Evolutionary conservation across 1,140 invertebrate genomes (phyloP).

Genomic region (Habropoda laboriosa): DNA sequence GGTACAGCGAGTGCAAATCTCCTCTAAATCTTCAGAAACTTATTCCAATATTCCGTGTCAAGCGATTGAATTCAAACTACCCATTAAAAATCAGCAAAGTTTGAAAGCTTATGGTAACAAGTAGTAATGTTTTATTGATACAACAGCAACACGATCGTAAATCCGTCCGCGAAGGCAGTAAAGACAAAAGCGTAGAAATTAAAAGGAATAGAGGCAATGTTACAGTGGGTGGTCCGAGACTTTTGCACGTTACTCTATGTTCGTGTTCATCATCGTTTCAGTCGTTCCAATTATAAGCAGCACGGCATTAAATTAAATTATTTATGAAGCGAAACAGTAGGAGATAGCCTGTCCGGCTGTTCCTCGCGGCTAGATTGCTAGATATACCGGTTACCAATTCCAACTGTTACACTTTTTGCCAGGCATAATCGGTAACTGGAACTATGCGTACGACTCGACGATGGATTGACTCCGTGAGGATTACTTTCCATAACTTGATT

Average conservation of each 20-base stretch:
- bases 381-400: constrained; percentile 31
- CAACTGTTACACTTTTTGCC: constrained; percentile 19
- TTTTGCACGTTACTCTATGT: not conserved
- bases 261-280: constrained; percentile 19
- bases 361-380: constrained; percentile 24
- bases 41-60: no score
- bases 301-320: constrained; percentile 38
- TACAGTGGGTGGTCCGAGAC: constrained; percentile 6
- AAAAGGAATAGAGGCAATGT: not conserved
- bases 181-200: not conserved
- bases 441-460: constrained; percentile 19
- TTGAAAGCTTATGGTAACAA: no score
- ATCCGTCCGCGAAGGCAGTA: no score
- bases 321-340: constrained; percentile 42
- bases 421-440: constrained; percentile 31
- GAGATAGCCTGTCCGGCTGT: constrained; percentile 21
- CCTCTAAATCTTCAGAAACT: no score
- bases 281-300: constrained; percentile 27
- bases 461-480: constrained; percentile 26
- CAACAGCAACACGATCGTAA: no score
- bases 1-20: no score
- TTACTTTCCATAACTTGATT: constrained; percentile 34
- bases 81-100: no score
- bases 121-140: no score
- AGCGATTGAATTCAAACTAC: no score